These are phyloP conservation scores for Caenorhabditis panamensis DNA, from an alignment of 2,888 invertebrate species.

Conservation along the genomic window DNA sequence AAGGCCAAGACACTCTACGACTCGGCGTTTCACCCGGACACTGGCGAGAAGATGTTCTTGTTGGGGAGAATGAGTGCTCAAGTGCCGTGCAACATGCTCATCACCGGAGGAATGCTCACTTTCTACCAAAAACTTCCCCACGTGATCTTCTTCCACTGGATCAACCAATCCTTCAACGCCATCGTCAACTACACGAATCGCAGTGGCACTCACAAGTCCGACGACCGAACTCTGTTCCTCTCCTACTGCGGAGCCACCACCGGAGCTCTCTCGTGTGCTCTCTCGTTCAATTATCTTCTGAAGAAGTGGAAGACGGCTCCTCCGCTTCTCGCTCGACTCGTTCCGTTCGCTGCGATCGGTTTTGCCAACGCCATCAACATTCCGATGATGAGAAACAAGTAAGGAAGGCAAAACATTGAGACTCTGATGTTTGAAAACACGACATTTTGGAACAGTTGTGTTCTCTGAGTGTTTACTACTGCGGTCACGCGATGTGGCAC, in stretches of 20 bases:
- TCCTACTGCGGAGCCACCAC: conserved; percentile 67
- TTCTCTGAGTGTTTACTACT: no score
- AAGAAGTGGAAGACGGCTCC: conserved; percentile 83
- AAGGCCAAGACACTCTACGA: conserved; percentile 93
- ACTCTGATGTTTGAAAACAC: no score
- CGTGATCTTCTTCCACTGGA: conserved; percentile 97
- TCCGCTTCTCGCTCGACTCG: conserved; percentile 89
- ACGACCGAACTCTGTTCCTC: conserved; percentile 81
- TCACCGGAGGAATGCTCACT: conserved; percentile 96
- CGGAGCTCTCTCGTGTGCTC: conserved; percentile 66
- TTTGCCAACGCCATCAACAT: conserved; percentile 98
- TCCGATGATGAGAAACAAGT: conserved; percentile 88
- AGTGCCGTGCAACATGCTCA: conserved; percentile 94
- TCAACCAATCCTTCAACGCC: conserved; percentile 88
- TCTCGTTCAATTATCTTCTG: conserved; percentile 65
- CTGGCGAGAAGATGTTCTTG: conserved; percentile 93
- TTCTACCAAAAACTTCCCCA: conserved; percentile 89
- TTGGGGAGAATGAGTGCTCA: conserved; percentile 98
- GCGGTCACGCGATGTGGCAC: no score
- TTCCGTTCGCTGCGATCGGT: conserved; percentile 94
- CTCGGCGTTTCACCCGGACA: conserved; percentile 98
- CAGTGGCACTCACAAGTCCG: conserved; percentile 75
- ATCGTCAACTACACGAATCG: conserved; percentile 98
- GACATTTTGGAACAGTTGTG: conserved; percentile 18
- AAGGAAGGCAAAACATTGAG: no score